Conservation (phyloP, 2,113 vertebrate genomes). For the Phrynosoma blainvillii region DNA sequence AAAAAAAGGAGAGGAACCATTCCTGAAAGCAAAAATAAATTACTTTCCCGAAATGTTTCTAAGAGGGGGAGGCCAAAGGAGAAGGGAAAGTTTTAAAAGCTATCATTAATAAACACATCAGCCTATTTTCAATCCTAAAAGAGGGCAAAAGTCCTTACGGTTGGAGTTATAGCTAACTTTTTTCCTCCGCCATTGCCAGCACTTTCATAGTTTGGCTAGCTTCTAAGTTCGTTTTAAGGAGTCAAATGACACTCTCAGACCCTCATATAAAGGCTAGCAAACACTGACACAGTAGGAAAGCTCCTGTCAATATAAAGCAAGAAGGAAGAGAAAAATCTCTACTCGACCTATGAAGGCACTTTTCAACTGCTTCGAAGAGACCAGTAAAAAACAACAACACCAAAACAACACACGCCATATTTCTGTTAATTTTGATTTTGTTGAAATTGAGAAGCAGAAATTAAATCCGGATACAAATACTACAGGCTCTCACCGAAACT, state of each 20-base stretch:
- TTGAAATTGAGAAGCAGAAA: neutral
- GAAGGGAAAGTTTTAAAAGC: neutral
- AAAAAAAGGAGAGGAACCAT: constrained; percentile 33
- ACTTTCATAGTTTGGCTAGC: neutral
- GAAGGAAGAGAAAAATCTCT: neutral
- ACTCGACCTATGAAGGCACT: neutral
- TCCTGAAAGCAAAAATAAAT: constrained; percentile 53
- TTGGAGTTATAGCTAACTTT: neutral
- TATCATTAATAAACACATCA: neutral
- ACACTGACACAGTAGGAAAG: constrained; percentile 49
- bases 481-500: constrained; percentile 30
- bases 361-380: too few relatives aligned
- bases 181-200: neutral
- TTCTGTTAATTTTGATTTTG: constrained; percentile 4
- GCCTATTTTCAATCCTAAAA: neutral
- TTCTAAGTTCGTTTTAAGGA: neutral
- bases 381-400: too few relatives aligned
- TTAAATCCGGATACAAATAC: constrained; percentile 48
- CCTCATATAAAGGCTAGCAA: neutral
- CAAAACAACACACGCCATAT: too few relatives aligned
- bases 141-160: neutral
- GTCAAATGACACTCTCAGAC: neutral
- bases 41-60: constrained; percentile 47
- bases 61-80: neutral
- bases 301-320: neutral